These are phyloP conservation scores for Micromesistius poutassou DNA, from an alignment of 2,797 vertebrate species.

Conservation along the genomic window DNA sequence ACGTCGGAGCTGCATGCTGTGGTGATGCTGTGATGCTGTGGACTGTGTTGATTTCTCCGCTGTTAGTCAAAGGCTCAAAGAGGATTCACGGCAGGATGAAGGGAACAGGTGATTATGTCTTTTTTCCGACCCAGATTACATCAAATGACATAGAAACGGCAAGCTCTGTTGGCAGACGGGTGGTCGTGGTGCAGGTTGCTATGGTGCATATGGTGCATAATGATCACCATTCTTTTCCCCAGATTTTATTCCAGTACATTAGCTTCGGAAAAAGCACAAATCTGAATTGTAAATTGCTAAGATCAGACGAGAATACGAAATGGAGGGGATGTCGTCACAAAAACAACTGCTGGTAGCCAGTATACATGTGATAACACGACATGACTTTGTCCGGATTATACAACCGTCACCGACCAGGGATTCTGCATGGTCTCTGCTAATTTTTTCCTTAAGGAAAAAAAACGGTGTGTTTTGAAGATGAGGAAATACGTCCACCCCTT, in stretches of 20 bases:
- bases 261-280: neutral
- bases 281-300: neutral
- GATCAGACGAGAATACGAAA: neutral
- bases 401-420: neutral
- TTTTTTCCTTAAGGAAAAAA: neutral
- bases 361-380: neutral
- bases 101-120: neutral
- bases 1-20: too few species aligned
- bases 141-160: neutral
- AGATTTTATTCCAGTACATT: neutral
- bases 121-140: neutral
- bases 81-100: neutral
- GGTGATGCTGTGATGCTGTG: too few species aligned
- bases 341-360: neutral
- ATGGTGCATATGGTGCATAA: neutral
- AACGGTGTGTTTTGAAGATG: too few species aligned
- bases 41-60: neutral
- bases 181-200: neutral
- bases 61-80: too few species aligned
- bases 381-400: neutral
- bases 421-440: neutral
- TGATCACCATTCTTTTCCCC: neutral
- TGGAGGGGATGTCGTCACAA: neutral
- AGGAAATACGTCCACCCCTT: neutral
- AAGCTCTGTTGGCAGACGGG: neutral